phyloP scores from a whole-genome alignment of 35 echinoderm and acorn worm genomes.

The Nesometra sesokonis region DNA sequence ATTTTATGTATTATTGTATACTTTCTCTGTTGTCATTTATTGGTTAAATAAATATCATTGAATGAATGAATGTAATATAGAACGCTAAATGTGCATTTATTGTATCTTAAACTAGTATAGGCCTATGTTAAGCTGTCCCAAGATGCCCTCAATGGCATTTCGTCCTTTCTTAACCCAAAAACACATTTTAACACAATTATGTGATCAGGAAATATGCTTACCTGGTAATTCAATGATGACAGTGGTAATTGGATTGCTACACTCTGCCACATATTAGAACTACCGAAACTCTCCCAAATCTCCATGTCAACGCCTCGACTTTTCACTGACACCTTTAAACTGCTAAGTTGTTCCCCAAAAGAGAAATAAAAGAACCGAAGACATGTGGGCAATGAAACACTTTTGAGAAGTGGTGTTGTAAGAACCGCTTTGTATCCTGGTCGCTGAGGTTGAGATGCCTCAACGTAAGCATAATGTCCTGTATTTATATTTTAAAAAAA shows the following conservation, averaged over 20 bases:
- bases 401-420: conserved; percentile 14
- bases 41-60: too few species aligned
- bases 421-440: conserved; percentile 44
- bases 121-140: too few species aligned
- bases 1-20: too few species aligned
- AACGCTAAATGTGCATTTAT: too few species aligned
- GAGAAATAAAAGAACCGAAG: conserved; percentile 52
- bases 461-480: conserved; percentile 78
- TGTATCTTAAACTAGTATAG: too few species aligned
- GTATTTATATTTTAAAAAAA: neutral
- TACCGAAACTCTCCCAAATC: neutral
- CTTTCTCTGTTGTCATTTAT: too few species aligned
- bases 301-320: neutral
- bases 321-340: neutral
- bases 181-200: too few species aligned
- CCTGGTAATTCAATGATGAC: neutral
- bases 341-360: neutral
- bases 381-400: conserved; percentile 24
- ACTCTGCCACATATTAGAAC: neutral
- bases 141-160: too few species aligned
- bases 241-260: neutral
- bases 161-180: too few species aligned
- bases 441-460: conserved; percentile 59
- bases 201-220: neutral
- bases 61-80: too few species aligned